Evolutionary conservation across 1,140 invertebrate genomes (phyloP).

Genomic region (Samia ricini): DNA sequence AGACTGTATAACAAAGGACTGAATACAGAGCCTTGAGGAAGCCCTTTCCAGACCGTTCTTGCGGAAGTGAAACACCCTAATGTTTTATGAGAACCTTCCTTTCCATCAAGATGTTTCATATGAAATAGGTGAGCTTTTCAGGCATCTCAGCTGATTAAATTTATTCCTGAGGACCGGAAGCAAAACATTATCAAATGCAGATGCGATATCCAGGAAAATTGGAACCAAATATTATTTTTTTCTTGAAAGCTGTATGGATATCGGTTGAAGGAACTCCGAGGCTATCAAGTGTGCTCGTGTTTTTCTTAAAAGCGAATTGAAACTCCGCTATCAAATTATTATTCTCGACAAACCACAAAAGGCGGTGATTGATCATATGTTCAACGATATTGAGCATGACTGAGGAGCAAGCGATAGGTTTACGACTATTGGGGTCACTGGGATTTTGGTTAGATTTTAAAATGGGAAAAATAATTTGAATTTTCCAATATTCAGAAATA

Average conservation of each 20-base stretch:
- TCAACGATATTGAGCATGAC: constrained; percentile 28
- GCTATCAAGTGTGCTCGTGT: constrained; percentile 31
- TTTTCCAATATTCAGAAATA: constrained; percentile 26
- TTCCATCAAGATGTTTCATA: constrained; percentile 17
- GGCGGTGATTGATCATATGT: constrained; percentile 26
- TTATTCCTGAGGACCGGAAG: constrained; percentile 18
- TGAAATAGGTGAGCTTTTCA: constrained; percentile 6
- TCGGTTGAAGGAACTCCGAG: constrained; percentile 24
- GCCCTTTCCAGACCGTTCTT: constrained; percentile 18
- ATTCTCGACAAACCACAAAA: constrained; percentile 29
- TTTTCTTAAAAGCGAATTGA: constrained; percentile 33
- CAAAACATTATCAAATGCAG: constrained; percentile 27
- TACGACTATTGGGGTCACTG: constrained; percentile 16
- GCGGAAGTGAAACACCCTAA: neutral
- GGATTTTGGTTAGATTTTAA: constrained; percentile 31
- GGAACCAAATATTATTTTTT: constrained; percentile 15
- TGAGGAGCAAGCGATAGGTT: constrained; percentile 32
- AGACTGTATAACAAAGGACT: constrained; percentile 29
- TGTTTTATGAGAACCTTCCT: constrained; percentile 9
- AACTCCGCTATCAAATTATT: constrained; percentile 17
- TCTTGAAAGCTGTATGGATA: constrained; percentile 19
- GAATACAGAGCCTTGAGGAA: constrained; percentile 27
- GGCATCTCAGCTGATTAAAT: constrained; percentile 16
- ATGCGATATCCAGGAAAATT: constrained; percentile 21
- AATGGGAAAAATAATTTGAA: constrained; percentile 33